Conservation (phyloP, 2,113 vertebrate species). For the Pipra filicauda region DNA sequence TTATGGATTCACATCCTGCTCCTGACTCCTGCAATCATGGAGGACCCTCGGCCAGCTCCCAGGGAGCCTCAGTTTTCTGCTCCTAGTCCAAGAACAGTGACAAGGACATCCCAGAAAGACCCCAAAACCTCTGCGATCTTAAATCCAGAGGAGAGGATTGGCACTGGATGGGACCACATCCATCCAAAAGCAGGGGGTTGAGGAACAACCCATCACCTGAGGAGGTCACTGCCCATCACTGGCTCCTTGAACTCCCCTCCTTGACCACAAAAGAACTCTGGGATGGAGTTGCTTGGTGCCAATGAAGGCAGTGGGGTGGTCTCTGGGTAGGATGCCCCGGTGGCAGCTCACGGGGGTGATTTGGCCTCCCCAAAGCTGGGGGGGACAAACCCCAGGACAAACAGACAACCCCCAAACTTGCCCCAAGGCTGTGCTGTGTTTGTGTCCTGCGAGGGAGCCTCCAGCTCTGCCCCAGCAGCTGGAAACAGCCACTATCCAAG, state of each 20-base stretch:
- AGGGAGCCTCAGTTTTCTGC: neutral
- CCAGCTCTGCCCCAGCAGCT: neutral
- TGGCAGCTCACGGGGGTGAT: neutral
- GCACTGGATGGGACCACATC: fast-evolving
- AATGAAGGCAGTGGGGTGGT: fast-evolving
- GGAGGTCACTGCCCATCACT: neutral
- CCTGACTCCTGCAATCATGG: neutral
- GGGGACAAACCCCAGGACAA: too few species aligned
- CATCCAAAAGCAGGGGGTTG: neutral
- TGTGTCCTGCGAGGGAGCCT: neutral
- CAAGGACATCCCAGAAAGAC: neutral
- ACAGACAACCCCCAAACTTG: neutral
- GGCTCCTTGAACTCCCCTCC: neutral
- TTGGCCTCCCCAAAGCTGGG: neutral
- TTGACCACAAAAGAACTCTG: neutral
- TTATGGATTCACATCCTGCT: neutral
- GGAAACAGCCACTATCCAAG: neutral
- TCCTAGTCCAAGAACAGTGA: neutral
- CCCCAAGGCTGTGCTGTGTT: neutral
- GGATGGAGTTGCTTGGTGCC: neutral
- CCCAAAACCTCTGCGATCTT: neutral
- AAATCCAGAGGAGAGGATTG: neutral
- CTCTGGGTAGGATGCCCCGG: neutral
- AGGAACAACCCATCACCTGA: neutral
- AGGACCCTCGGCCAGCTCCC: neutral